These are phyloP conservation scores for Harlomillsia oculata DNA, from an alignment of 1,140 invertebrate genomes.

Conservation along the genomic window DNA sequence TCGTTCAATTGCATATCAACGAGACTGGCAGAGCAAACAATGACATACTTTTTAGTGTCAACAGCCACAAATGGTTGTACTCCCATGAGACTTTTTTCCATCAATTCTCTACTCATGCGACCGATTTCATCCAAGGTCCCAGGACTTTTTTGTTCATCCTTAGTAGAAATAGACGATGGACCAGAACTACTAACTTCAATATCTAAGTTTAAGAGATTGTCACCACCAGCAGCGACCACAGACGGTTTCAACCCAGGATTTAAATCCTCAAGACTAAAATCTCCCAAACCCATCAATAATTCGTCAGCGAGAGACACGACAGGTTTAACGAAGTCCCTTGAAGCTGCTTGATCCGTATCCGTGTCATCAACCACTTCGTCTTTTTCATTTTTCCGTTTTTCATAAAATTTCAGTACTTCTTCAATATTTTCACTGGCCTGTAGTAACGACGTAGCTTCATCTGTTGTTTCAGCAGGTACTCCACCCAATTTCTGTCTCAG, in stretches of 20 bases:
- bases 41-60: not conserved
- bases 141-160: not conserved
- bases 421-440: slow-evolving; percentile 35
- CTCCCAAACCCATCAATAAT: slow-evolving; percentile 23
- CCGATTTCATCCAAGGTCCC: slow-evolving; percentile 26
- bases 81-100: slow-evolving; percentile 21
- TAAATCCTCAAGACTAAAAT: not conserved
- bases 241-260: not conserved
- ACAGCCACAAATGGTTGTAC: not conserved
- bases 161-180: not conserved
- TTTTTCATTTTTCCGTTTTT: slow-evolving; percentile 19
- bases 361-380: not conserved
- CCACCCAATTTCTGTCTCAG: slow-evolving; percentile 26
- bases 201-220: slow-evolving; percentile 31
- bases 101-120: slow-evolving; percentile 26
- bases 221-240: not conserved
- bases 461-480: slow-evolving; percentile 30
- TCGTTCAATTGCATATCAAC: too few species aligned
- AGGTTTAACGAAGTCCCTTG: not conserved
- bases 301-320: slow-evolving; percentile 29
- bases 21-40: too few species aligned
- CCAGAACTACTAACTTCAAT: slow-evolving; percentile 12
- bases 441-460: slow-evolving; percentile 29
- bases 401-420: slow-evolving; percentile 24
- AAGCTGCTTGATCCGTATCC: not conserved